Percentiles rank a stretch among this genome's conserved stretches.
phyloP scores from a whole-genome alignment of 2,888 invertebrate genomes.

The Drosophila stalkeri region DNA sequence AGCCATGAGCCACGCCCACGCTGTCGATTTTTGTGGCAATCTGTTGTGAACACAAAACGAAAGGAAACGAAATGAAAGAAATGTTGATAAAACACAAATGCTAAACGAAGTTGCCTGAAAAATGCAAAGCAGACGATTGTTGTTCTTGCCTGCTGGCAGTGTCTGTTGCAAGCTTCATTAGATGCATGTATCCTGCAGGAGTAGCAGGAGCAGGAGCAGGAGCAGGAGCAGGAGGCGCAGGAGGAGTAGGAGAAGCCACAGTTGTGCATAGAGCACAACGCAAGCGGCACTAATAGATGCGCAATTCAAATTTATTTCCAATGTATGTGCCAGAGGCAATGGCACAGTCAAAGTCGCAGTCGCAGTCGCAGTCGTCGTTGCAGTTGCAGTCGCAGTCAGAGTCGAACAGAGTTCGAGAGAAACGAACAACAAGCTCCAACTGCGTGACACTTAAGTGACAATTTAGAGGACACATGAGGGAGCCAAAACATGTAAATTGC shows the following conservation, averaged over 20 bases:
- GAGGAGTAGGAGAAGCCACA: conserved; percentile 3
- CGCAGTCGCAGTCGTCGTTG: background rate
- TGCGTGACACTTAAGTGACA: conserved; percentile 58
- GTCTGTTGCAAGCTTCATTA: conserved; percentile 69
- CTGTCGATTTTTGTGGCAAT: conserved; percentile 60
- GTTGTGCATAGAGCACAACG: conserved; percentile 18
- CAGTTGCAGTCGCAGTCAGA: background rate
- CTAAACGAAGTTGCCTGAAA: conserved; percentile 51
- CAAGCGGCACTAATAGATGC: conserved; percentile 48
- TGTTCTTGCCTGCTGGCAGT: conserved; percentile 35
- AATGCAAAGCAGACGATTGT: conserved; percentile 50
- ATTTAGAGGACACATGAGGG: conserved; percentile 47
- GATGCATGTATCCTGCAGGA: conserved; percentile 34
- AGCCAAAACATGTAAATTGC: conserved; percentile 36
- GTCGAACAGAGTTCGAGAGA: conserved; percentile 17
- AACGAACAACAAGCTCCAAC: conserved; percentile 3
- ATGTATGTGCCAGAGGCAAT: conserved; percentile 44
- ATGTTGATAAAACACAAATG: conserved; percentile 54
- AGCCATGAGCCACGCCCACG: conserved; percentile 42
- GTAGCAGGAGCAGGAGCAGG: background rate
- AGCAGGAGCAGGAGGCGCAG: background rate
- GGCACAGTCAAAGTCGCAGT: conserved; percentile 4
- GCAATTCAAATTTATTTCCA: conserved; percentile 61
- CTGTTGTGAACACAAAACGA: conserved; percentile 41
- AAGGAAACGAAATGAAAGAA: conserved; percentile 1